phyloP scores from a whole-genome alignment of 2,797 vertebrate genomes.

The Malurus splendens region DNA sequence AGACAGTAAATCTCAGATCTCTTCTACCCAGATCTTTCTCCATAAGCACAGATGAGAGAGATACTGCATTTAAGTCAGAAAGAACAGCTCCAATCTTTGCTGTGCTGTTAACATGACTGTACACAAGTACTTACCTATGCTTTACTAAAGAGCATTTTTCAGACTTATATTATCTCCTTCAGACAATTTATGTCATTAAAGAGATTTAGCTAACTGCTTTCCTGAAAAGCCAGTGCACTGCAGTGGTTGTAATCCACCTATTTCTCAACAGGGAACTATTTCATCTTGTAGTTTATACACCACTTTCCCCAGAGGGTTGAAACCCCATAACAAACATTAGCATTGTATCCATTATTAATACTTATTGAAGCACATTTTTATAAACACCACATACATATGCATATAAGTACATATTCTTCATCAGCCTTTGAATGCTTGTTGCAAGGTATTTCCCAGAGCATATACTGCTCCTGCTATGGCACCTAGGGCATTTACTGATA shows the following conservation, averaged over 20 bases:
- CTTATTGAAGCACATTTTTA: neutral
- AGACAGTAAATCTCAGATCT: neutral
- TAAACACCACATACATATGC: neutral
- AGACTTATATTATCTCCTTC: neutral
- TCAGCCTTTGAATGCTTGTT: neutral
- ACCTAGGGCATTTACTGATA: neutral
- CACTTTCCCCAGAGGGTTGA: neutral
- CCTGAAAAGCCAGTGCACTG: neutral
- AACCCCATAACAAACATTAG: neutral
- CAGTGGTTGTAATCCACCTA: neutral
- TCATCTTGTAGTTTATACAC: neutral
- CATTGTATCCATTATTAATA: slow-evolving; percentile 14
- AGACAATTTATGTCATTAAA: neutral
- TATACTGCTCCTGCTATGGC: neutral
- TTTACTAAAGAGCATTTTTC: neutral
- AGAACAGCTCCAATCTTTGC: neutral
- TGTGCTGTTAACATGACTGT: neutral
- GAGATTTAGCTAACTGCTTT: neutral
- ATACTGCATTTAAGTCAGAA: slow-evolving; percentile 14
- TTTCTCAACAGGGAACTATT: neutral
- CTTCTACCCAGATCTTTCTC: neutral
- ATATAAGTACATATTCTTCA: neutral
- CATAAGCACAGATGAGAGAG: neutral
- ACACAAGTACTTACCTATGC: neutral
- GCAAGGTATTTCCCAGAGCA: neutral